These are phyloP conservation scores for Zaprionus davidi DNA, from an alignment of 1,140 invertebrate species.

Conservation along the genomic window DNA sequence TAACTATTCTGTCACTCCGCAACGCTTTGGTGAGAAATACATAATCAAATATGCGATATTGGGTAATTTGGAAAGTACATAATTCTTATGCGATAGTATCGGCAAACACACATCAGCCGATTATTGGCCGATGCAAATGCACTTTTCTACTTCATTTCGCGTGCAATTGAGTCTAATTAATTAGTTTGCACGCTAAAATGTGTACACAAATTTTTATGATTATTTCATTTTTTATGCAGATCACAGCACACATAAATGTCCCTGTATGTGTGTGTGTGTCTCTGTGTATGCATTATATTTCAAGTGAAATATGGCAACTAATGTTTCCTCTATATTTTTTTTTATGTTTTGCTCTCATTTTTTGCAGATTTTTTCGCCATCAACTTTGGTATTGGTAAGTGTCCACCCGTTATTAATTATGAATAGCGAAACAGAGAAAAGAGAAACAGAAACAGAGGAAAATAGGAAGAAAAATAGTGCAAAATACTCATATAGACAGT, in stretches of 20 bases:
- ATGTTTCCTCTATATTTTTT: conserved; percentile 7
- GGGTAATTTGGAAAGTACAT: background rate
- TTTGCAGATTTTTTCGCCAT: conserved; percentile 7
- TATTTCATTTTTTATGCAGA: conserved; percentile 1
- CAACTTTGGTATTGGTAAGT: conserved; percentile 45
- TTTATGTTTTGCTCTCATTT: conserved; percentile 1
- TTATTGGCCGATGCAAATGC: background rate
- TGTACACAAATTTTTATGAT: conserved; percentile 8
- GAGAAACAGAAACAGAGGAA: background rate
- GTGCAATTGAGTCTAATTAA: conserved; percentile 5
- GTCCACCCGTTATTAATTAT: conserved; percentile 62
- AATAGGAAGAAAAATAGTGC: conserved; percentile 17
- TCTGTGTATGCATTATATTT: background rate
- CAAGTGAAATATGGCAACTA: conserved; percentile 24
- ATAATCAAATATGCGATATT: background rate
- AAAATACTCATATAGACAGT: conserved; percentile 1
- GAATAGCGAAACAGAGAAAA: conserved; percentile 18
- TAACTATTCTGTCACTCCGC: too few relatives aligned
- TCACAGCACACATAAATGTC: background rate
- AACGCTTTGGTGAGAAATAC: background rate
- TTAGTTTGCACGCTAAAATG: conserved; percentile 21
- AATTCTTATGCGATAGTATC: background rate
- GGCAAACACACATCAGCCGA: background rate
- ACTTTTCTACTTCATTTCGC: conserved; percentile 2
- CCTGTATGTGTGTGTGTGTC: background rate